phyloP scores from a whole-genome alignment of 2,888 invertebrate species.

The Latrodectus hesperus region DNA sequence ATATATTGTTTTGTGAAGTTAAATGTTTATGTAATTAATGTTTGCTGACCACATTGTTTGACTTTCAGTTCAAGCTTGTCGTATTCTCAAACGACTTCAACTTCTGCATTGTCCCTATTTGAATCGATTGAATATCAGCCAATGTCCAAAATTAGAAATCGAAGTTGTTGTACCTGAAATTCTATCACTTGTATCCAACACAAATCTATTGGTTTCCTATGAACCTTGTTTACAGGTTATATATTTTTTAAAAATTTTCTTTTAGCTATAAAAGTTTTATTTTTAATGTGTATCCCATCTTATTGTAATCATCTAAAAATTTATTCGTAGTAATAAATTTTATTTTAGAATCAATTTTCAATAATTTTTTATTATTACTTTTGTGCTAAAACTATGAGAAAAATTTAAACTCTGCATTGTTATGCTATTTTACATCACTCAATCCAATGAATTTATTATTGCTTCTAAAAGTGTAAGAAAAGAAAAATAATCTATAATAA shows the following conservation, averaged over 20 bases:
- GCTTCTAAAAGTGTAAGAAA: no score
- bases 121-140: slow-evolving; percentile 41
- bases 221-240: slow-evolving; percentile 63
- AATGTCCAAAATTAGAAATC: slow-evolving; percentile 57
- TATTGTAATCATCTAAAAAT: background rate
- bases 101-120: slow-evolving; percentile 37
- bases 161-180: slow-evolving; percentile 16
- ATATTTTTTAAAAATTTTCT: background rate
- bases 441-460: no score
- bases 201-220: slow-evolving; percentile 38
- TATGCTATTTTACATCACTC: background rate
- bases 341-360: background rate
- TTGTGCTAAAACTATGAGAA: background rate
- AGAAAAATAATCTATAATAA: no score
- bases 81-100: slow-evolving; percentile 57
- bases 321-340: background rate
- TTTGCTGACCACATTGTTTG: background rate
- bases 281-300: background rate
- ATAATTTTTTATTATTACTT: no score
- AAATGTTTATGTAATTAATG: no score
- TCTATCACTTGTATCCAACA: slow-evolving; percentile 6
- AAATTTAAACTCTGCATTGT: background rate
- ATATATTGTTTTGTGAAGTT: no score
- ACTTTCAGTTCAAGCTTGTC: slow-evolving; percentile 61
- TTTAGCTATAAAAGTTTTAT: background rate